Evolutionary conservation across 2,113 vertebrate species (phyloP).

Genomic region (Corythornis cristatus): DNA sequence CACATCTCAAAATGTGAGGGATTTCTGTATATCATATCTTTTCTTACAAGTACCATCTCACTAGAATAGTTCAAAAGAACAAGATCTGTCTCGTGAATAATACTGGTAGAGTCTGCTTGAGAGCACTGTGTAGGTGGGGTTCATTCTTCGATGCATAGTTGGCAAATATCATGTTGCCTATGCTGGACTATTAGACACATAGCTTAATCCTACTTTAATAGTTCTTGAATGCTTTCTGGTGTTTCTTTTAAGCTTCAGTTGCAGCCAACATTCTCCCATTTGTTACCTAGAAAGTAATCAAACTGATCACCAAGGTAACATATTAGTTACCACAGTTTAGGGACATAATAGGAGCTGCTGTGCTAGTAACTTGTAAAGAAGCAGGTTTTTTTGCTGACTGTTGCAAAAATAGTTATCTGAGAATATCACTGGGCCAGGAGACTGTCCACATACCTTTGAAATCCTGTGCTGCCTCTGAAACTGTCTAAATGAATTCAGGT

Average conservation of each 20-base stretch:
- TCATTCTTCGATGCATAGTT: neutral
- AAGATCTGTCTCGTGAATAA: neutral
- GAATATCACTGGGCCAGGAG: neutral
- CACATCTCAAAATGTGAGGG: neutral
- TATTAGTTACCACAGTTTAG: neutral
- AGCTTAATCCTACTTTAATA: neutral
- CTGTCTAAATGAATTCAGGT: neutral
- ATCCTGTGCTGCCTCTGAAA: neutral
- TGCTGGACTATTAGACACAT: neutral
- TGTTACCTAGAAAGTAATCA: neutral
- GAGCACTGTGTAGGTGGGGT: neutral
- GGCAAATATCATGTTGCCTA: neutral
- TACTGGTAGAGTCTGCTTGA: neutral
- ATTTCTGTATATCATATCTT: neutral
- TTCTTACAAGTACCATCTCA: neutral
- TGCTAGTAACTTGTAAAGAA: neutral
- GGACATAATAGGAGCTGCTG: neutral
- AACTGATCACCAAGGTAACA: neutral
- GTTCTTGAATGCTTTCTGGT: neutral
- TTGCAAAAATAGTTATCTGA: neutral
- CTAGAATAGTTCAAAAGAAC: neutral
- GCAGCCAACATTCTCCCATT: neutral
- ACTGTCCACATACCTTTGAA: neutral
- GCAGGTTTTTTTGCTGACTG: neutral
- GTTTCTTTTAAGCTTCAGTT: neutral